Evolutionary conservation across 2,113 vertebrate species (phyloP), one percentile per base, ranked within the genome.

Genomic region (Salvelinus fontinalis): DNA sequence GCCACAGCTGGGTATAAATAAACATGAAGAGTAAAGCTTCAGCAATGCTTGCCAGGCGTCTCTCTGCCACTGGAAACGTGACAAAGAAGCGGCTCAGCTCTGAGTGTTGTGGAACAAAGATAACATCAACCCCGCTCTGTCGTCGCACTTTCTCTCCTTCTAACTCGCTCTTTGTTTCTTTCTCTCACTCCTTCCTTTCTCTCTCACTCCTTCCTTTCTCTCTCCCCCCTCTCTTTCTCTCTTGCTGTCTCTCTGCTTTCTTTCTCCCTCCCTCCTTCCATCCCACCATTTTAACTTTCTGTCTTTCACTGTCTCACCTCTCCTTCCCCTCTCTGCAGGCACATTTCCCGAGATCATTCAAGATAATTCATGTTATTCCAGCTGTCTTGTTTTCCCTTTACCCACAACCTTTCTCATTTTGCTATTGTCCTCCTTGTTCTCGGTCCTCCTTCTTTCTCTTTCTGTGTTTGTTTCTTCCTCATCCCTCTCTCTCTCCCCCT

Each of bases 341-440:
- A 11, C 39, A 12, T 44, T 44, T 44, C 9, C 9, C 9, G 39
- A 44, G 39, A 57, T 57, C 5, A 57, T 57, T 18, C 20, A 57
- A 57, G 18, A 20, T 20, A 57, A 20, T 20, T 5, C 34, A 34
- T 34, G 34, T 34, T 34, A 34, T 34, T 13, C 12, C 51, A 57
- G 14, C 20, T 60, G 59, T 11, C 59, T 22, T 2, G 6, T 16
- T 62, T 16, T 62, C 6, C 51, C 51, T 57, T 34, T 34, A 34
- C 34, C 34, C 6, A 7, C 20, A 20, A 57, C 54, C 18, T 64
- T 44, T 76, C 76, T 60, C 62, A 78, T 70, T 84, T 84, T 3
- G 75, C 76, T 20, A 44, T 44, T 44, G 39, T 44, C 39, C 39
- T 11, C 39, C 39, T 11, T 44, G 39, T 44, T 44, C 9, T 9